phyloP scores from a whole-genome alignment of 2,888 invertebrate genomes.

The Spilarctia lutea region DNA sequence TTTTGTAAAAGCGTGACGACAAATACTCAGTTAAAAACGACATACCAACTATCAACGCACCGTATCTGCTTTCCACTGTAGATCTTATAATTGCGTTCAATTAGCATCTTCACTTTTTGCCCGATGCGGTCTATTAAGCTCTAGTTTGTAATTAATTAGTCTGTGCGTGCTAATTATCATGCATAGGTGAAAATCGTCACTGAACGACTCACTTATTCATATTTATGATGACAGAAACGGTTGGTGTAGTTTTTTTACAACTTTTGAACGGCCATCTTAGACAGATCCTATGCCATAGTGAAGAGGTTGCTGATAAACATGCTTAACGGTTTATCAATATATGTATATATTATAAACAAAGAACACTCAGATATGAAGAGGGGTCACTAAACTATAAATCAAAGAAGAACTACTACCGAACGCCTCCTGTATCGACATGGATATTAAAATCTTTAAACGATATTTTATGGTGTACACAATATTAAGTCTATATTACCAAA shows the following conservation, averaged over 20 bases:
- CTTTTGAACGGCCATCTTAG: no score
- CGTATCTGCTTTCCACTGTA: slow-evolving; percentile 79
- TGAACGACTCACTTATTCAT: slow-evolving; percentile 10
- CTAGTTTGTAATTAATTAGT: slow-evolving; percentile 73
- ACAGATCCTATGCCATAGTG: neutral
- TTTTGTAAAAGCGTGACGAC: slow-evolving; percentile 43
- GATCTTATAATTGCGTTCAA: slow-evolving; percentile 78
- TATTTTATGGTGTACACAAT: no score
- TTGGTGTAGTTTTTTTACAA: neutral
- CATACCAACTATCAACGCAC: slow-evolving; percentile 72
- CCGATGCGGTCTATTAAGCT: slow-evolving; percentile 80
- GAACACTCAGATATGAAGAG: no score
- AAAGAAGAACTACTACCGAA: no score
- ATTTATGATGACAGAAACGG: slow-evolving; percentile 2
- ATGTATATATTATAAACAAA: no score
- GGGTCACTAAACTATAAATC: no score
- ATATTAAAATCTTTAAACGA: no score
- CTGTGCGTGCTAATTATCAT: slow-evolving; percentile 46
- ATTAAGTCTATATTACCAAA: no score
- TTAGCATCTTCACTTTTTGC: slow-evolving; percentile 82
- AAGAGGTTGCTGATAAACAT: neutral
- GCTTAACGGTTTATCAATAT: no score
- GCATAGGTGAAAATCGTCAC: slow-evolving; percentile 41
- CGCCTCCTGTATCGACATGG: no score
- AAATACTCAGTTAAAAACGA: slow-evolving; percentile 52